Evolutionary conservation across 35 echinoderm and acorn worm species (phyloP).

Genomic region (Diadema setosum): DNA sequence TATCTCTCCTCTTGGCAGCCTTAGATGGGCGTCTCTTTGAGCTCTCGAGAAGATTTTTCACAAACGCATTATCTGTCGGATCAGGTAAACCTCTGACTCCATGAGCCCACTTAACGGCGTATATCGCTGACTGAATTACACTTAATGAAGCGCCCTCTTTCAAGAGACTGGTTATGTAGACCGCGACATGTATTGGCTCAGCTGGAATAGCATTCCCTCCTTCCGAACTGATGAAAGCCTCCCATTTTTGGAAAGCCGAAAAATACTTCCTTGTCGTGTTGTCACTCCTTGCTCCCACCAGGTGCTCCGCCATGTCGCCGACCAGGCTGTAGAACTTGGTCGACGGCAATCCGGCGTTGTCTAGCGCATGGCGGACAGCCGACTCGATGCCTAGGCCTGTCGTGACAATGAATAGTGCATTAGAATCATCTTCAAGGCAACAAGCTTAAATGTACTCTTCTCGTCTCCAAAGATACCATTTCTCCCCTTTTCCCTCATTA

Average conservation of each 20-base stretch:
- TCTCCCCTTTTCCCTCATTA: background rate
- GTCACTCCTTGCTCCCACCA: background rate
- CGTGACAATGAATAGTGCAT: background rate
- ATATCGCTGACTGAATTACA: too few species aligned
- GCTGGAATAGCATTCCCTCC: background rate
- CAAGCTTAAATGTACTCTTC: background rate
- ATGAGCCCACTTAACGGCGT: too few species aligned
- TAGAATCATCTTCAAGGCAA: background rate
- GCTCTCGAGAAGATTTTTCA: too few species aligned
- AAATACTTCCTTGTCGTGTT: background rate
- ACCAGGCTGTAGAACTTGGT: background rate
- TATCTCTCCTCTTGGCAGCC: too few species aligned
- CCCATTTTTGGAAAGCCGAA: background rate
- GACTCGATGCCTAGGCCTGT: background rate
- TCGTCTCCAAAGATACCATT: background rate
- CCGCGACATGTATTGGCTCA: background rate
- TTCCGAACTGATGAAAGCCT: background rate
- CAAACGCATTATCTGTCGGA: too few species aligned
- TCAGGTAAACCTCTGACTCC: too few species aligned
- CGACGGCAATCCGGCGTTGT: background rate
- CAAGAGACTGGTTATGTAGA: background rate
- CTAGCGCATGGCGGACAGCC: background rate
- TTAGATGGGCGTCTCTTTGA: too few species aligned
- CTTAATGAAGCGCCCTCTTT: background rate
- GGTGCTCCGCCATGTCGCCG: background rate